phyloP scores from a whole-genome alignment of 2,888 invertebrate genomes.

The Heliconius erato region DNA sequence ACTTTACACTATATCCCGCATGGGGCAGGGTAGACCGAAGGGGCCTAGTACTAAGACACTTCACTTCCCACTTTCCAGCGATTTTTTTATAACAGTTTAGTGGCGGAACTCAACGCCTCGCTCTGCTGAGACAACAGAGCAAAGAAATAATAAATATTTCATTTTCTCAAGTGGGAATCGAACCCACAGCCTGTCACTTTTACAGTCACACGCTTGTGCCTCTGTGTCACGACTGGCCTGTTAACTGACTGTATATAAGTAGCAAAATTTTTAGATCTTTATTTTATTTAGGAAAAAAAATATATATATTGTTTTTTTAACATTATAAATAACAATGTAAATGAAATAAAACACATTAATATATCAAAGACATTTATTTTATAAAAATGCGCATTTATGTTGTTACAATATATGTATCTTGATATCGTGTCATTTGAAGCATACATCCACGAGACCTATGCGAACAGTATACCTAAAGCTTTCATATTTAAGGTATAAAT shows the following conservation, averaged over 20 bases:
- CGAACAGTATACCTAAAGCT: conserved; percentile 60
- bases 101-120: background rate
- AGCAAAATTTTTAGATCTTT: no score
- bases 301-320: no score
- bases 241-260: no score
- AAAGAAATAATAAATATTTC: background rate
- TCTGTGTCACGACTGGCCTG: no score
- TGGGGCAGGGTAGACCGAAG: no score
- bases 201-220: no score
- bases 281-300: no score
- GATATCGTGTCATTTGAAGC: conserved; percentile 68
- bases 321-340: background rate
- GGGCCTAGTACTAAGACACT: background rate
- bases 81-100: background rate
- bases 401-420: conserved; percentile 56
- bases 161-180: background rate
- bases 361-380: conserved; percentile 79
- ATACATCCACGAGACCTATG: conserved; percentile 61
- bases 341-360: conserved; percentile 56
- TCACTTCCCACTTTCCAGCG: background rate
- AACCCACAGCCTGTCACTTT: no score
- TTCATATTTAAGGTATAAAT: conserved; percentile 32
- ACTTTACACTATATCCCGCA: no score
- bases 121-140: background rate
- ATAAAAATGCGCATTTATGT: conserved; percentile 76